These are phyloP conservation scores for Bettongia penicillata DNA, from an alignment of 2,113 vertebrate genomes.

Conservation along the genomic window DNA sequence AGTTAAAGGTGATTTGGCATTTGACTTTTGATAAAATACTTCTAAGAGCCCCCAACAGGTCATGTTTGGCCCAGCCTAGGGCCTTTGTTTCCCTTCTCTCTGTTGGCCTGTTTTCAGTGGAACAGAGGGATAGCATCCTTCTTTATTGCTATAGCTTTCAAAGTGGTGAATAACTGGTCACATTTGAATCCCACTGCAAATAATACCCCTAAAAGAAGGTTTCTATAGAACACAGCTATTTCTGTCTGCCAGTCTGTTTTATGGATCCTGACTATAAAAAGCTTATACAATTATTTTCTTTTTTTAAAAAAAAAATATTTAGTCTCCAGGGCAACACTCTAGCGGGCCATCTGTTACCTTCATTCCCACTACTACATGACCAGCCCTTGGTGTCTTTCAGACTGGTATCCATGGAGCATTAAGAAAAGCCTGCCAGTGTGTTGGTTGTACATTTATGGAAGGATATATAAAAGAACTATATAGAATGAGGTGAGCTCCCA, in stretches of 20 bases:
- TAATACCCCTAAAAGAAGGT: background rate
- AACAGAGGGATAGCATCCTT: background rate
- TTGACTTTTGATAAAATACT: background rate
- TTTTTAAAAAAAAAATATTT: background rate
- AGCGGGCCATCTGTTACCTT: background rate
- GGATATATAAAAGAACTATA: background rate
- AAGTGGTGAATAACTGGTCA: background rate
- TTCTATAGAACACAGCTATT: background rate
- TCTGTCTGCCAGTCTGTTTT: conserved; percentile 7
- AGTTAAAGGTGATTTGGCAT: background rate
- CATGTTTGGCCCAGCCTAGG: conserved; percentile 12
- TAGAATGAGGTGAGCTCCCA: background rate
- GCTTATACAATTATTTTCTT: conserved; percentile 19
- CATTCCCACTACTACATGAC: background rate
- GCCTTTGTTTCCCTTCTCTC: conserved; percentile 34
- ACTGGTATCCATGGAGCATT: background rate
- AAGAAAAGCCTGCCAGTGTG: background rate
- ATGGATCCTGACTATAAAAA: conserved; percentile 1
- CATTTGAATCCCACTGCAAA: background rate
- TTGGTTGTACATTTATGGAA: background rate
- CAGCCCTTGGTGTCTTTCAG: background rate
- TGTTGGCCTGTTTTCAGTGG: background rate
- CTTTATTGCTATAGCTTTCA: background rate
- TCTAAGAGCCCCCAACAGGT: background rate
- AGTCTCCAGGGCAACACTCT: background rate